phyloP scores from a whole-genome alignment of 2,113 vertebrate genomes.

The Rhagologus leucostigma region DNA sequence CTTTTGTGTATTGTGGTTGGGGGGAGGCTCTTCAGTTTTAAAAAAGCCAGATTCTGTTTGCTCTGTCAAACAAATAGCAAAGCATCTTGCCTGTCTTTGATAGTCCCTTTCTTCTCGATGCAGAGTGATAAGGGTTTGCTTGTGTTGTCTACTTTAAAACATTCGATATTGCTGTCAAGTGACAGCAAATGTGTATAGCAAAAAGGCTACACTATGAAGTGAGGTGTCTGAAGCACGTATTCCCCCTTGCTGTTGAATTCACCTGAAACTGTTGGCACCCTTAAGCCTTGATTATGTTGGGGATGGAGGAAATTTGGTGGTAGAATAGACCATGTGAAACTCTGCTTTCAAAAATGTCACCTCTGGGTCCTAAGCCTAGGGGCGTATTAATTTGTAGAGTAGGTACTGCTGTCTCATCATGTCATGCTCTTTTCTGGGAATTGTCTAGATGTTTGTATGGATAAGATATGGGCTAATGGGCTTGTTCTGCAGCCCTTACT shows the following conservation, averaged over 20 bases:
- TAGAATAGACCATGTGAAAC: not conserved
- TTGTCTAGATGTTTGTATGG: not conserved
- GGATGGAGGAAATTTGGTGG: not conserved
- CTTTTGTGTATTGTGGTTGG: not conserved
- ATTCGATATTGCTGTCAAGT: not conserved
- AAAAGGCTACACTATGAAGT: not conserved
- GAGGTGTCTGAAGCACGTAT: not conserved
- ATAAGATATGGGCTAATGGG: not conserved
- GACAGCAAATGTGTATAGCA: not conserved
- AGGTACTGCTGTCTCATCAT: not conserved
- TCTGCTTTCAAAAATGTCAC: not conserved
- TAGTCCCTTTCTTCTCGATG: not conserved
- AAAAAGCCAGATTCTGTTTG: not conserved
- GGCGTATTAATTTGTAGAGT: not conserved
- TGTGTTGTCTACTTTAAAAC: not conserved
- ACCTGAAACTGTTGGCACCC: not conserved
- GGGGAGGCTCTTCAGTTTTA: not conserved
- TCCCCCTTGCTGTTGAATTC: not conserved
- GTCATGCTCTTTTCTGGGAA: not conserved
- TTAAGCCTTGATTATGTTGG: not conserved
- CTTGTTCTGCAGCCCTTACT: not conserved
- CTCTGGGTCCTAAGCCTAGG: not conserved
- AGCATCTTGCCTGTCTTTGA: not conserved
- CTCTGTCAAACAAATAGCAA: not conserved
- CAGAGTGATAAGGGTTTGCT: not conserved